phyloP scores from a whole-genome alignment of 2,797 vertebrate species.

The Xiphorhynchus erythropygius region DNA sequence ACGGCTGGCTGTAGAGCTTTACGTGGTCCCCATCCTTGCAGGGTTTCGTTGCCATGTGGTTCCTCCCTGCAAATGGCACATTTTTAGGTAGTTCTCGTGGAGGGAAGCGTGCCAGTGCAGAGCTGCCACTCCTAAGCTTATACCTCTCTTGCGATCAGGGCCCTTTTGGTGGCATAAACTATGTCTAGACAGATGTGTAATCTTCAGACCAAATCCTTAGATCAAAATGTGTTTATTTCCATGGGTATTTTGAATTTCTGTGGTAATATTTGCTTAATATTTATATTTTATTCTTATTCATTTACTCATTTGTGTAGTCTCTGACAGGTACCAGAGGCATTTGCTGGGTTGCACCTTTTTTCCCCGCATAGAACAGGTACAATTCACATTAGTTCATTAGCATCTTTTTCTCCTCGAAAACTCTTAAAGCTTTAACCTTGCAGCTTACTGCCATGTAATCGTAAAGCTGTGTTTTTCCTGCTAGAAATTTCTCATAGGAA shows the following conservation, averaged over 20 bases:
- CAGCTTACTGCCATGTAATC: background rate
- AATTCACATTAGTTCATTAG: background rate
- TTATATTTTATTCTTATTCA: background rate
- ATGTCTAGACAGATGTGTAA: background rate
- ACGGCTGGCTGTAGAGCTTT: background rate
- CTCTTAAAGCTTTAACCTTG: background rate
- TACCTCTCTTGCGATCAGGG: background rate
- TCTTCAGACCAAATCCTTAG: background rate
- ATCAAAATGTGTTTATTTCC: background rate
- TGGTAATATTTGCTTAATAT: background rate
- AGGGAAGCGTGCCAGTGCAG: background rate
- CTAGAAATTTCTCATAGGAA: slow-evolving; percentile 49
- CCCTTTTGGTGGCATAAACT: background rate
- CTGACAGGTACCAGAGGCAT: background rate
- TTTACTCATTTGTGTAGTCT: background rate
- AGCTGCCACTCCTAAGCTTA: background rate
- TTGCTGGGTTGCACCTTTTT: background rate
- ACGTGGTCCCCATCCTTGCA: background rate
- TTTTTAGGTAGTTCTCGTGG: background rate
- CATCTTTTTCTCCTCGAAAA: background rate
- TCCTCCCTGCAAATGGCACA: background rate
- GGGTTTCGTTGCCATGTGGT: background rate
- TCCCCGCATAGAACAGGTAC: background rate
- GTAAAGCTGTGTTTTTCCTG: slow-evolving; percentile 4
- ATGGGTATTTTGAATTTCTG: background rate